Evolutionary conservation across 2,797 vertebrate genomes (phyloP).

Genomic region (Melanotaenia trifasciata): DNA sequence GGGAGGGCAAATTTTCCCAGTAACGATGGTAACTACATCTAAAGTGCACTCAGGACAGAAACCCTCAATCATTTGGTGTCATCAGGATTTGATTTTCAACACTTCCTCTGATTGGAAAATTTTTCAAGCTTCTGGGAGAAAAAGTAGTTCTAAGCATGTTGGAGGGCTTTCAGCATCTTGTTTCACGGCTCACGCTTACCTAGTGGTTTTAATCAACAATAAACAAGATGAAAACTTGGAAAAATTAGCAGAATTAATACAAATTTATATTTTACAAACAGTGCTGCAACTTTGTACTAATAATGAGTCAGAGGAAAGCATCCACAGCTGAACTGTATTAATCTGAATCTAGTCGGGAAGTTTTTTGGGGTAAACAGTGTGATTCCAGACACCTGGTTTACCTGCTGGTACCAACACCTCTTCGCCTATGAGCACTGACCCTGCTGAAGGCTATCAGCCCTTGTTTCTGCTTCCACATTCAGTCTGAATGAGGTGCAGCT

Average conservation of each 20-base stretch:
- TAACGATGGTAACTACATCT: not conserved
- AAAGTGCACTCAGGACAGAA: not conserved
- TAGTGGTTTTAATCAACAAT: too few species aligned
- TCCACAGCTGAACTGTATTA: constrained; percentile 1
- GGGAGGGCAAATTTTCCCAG: not conserved
- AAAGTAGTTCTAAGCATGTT: too few species aligned
- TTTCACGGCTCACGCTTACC: too few species aligned
- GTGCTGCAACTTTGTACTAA: too few species aligned
- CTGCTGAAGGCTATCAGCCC: constrained; percentile 40
- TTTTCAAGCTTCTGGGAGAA: too few species aligned
- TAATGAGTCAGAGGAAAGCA: too few species aligned
- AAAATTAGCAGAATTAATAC: too few species aligned
- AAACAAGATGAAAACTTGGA: too few species aligned
- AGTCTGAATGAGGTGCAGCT: constrained; percentile 22
- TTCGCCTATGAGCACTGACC: constrained; percentile 38
- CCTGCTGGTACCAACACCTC: constrained; percentile 27
- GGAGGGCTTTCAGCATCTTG: too few species aligned
- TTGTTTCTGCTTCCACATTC: constrained; percentile 2
- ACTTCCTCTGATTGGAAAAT: not conserved
- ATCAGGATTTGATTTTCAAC: not conserved
- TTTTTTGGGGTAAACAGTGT: not conserved
- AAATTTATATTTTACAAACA: too few species aligned
- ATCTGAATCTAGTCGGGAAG: constrained; percentile 19
- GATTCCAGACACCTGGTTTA: constrained; percentile 54
- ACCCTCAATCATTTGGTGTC: not conserved